These are phyloP conservation scores for Parnassius smintheus DNA, from an alignment of 2,888 invertebrate genomes.

Conservation along the genomic window DNA sequence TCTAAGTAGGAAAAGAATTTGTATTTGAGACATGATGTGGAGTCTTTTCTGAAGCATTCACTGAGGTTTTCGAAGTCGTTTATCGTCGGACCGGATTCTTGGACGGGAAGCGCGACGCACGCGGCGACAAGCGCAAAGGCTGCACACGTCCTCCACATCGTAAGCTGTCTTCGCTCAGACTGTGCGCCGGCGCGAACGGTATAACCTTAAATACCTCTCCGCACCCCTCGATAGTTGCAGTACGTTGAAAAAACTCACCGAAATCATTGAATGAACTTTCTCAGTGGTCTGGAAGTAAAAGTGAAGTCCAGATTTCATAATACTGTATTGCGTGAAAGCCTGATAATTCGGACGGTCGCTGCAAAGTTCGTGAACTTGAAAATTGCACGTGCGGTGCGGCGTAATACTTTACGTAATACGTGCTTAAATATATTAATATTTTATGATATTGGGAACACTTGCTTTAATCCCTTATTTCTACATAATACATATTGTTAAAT, in stretches of 20 bases:
- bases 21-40: conserved; percentile 92
- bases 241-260: conserved; percentile 53
- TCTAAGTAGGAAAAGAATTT: conserved; percentile 93
- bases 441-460: too few species aligned
- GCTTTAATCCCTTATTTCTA: too few species aligned
- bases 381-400: neutral
- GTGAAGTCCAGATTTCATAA: conserved; percentile 75
- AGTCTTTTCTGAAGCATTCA: conserved; percentile 91
- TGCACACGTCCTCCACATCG: conserved; percentile 65
- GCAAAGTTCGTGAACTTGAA: conserved; percentile 49
- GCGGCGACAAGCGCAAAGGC: conserved; percentile 69
- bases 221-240: conserved; percentile 54
- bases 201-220: conserved; percentile 68
- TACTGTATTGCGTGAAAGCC: conserved; percentile 56
- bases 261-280: conserved; percentile 68
- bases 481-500: too few species aligned
- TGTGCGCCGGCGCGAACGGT: conserved; percentile 57
- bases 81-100: conserved; percentile 85
- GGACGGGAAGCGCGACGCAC: conserved; percentile 85
- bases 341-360: conserved; percentile 45
- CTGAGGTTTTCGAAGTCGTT: conserved; percentile 90
- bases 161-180: conserved; percentile 49
- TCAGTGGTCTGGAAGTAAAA: conserved; percentile 70
- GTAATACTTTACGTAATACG: too few species aligned
- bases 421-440: too few species aligned